Percentiles rank a stretch among this genome's conserved stretches.
Evolutionary conservation across 1,140 invertebrate genomes (phyloP).

Genomic region (Laupala kohalensis): DNA sequence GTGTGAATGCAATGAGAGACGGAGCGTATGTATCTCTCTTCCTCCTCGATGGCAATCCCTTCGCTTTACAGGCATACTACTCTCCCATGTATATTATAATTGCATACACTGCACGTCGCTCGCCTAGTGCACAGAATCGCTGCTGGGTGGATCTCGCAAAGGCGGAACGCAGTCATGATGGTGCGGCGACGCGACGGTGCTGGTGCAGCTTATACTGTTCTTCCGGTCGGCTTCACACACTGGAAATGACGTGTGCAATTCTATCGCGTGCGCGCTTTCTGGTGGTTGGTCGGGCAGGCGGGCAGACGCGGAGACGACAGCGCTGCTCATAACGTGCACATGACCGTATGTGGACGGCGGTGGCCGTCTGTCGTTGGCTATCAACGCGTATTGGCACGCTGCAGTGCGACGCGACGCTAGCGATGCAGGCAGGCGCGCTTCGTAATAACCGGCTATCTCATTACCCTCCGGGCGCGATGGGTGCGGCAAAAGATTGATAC

Average conservation of each 20-base stretch:
- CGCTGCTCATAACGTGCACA: not conserved
- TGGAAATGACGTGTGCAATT: constrained; percentile 5
- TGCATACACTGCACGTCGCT: not conserved
- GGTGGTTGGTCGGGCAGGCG: not conserved
- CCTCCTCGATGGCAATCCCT: too few relatives aligned
- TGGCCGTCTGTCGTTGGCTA: too few relatives aligned
- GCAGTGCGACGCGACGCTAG: too few relatives aligned
- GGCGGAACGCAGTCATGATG: too few relatives aligned
- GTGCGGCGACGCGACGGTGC: too few relatives aligned
- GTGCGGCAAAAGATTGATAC: not conserved
- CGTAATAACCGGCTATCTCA: not conserved
- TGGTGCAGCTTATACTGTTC: not conserved
- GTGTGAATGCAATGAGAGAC: not conserved
- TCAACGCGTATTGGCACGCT: not conserved
- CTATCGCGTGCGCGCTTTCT: not conserved
- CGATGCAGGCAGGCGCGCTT: too few relatives aligned
- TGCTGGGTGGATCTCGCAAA: too few relatives aligned
- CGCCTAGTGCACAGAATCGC: too few relatives aligned
- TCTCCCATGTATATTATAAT: not conserved
- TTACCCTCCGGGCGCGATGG: not conserved
- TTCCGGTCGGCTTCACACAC: not conserved
- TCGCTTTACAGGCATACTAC: not conserved
- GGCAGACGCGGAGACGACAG: not conserved
- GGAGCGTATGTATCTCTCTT: not conserved
- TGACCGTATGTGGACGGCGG: not conserved